Percentiles rank a stretch among this genome's conserved stretches.
These are phyloP conservation scores for Eledone cirrhosa DNA, from an alignment of 2,888 invertebrate genomes.

Conservation along the genomic window DNA sequence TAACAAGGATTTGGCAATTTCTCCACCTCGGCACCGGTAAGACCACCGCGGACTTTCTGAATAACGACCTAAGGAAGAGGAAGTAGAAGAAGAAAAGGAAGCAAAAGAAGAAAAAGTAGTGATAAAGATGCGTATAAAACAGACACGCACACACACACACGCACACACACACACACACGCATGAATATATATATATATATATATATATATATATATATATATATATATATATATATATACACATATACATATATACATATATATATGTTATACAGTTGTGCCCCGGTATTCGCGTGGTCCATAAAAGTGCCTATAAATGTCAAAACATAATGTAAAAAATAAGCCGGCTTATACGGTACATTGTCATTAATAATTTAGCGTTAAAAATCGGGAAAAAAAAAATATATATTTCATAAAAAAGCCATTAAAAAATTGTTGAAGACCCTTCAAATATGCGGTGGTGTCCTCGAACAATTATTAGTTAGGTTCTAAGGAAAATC, in stretches of 20 bases:
- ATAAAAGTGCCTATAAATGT: too few species aligned
- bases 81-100: neutral
- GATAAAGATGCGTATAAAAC: too few species aligned
- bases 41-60: conserved; percentile 10
- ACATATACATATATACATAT: neutral
- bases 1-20: neutral
- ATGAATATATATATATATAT: neutral
- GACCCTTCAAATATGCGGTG: too few species aligned
- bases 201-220: neutral
- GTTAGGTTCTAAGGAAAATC: too few species aligned
- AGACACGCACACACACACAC: neutral
- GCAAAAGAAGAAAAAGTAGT: neutral
- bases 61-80: neutral
- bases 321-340: too few species aligned
- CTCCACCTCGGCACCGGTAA: conserved; percentile 14
- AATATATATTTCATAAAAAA: too few species aligned
- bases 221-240: neutral
- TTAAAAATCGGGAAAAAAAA: neutral
- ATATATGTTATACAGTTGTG: too few species aligned
- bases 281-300: too few species aligned
- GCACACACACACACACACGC: neutral
- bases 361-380: neutral
- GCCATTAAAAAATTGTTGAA: too few species aligned
- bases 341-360: too few species aligned
- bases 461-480: too few species aligned